Base-by-base conservation (phyloP, 92 coral and sea anemone genomes). In the Muricea muricata region DNA sequence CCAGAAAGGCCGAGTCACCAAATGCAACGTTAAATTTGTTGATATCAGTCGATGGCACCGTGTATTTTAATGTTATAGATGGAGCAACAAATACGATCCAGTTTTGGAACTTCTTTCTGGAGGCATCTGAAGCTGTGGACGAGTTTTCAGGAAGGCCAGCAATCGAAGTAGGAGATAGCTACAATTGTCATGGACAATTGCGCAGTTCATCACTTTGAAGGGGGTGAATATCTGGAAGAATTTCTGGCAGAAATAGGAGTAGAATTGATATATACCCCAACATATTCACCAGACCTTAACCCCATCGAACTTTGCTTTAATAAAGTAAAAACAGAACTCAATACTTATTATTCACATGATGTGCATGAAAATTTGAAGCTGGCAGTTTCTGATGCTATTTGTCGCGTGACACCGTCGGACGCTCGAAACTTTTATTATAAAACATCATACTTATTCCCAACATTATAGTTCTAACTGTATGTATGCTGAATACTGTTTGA, bases 21-120 rank as follows among this genome's bases (percentile, higher is more conserved):
- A 89, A 85, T 69, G n/a, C 14, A 1, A 83, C 84, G 7, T 20
- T 83, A 32, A 88, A 83, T 41, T 41, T 61, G 12, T 87, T 86
- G 8, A 18, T 55, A 6, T 55, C 65, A 18, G 24, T 55, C 65
- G 18, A 55, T 24, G 65, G 65, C 4, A 7, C 65, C 18, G 65
- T 6, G 18, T 55, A 55, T 55, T 55, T 3, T 21, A 55, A 55
- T 21, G 18, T 55, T 55, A 4, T 55, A 21, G 65, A 55, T 13
- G 65, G 65, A 4, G 9, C 65, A 18, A 55, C 21, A 6, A 21
- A 18, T 13, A 55, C 65, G 4, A 13, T 55, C 14, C 6, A 20
- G 28, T 55, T 55, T 20, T 55, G 65, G 65, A 13, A 55, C 14
- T 55, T 55, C 28, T 55, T 55, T 20, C 18, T 7, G 65, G 28